A percentile compares a stretch with the other conserved stretches of the same genome.
Conservation (phyloP, 2,113 vertebrate genomes). For the Nycticorax nycticorax region DNA sequence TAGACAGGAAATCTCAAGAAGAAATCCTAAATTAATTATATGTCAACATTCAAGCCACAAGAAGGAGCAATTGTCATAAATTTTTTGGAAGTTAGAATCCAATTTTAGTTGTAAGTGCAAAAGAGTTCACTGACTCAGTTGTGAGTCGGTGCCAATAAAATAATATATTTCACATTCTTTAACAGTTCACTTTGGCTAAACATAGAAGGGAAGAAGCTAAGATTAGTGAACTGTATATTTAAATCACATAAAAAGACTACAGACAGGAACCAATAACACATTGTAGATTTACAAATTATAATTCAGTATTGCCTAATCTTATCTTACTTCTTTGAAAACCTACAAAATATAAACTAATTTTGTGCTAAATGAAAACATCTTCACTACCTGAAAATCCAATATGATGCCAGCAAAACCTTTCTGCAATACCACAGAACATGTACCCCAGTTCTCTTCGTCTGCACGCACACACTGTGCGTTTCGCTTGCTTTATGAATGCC, state of each 20-base stretch:
- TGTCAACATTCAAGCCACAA: constrained; percentile 79
- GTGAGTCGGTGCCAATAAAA: constrained; percentile 70
- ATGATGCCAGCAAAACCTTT: not conserved
- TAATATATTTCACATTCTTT: constrained; percentile 75
- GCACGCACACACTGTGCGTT: accelerated
- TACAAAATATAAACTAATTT: not conserved
- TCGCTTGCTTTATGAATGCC: not conserved
- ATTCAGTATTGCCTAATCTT: not conserved
- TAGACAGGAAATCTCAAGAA: constrained; percentile 74
- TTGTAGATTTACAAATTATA: not conserved
- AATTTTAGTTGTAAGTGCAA: constrained; percentile 68
- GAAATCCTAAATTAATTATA: constrained; percentile 81
- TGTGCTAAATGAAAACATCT: not conserved
- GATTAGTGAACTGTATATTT: constrained; percentile 35
- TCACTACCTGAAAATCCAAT: not conserved
- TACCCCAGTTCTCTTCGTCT: not conserved
- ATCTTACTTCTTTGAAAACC: not conserved
- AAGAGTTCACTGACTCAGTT: constrained; percentile 65
- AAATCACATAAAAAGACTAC: constrained; percentile 34
- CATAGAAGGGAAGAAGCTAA: constrained; percentile 43
- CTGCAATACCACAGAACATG: not conserved
- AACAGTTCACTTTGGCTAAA: constrained; percentile 73
- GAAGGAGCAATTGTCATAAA: constrained; percentile 81
- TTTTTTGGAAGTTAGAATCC: constrained; percentile 70
- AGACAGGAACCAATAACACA: not conserved